Percentiles rank a stretch among this genome's conserved stretches.
phyloP scores from a whole-genome alignment of 2,888 invertebrate genomes.

The Hypena proboscidalis region DNA sequence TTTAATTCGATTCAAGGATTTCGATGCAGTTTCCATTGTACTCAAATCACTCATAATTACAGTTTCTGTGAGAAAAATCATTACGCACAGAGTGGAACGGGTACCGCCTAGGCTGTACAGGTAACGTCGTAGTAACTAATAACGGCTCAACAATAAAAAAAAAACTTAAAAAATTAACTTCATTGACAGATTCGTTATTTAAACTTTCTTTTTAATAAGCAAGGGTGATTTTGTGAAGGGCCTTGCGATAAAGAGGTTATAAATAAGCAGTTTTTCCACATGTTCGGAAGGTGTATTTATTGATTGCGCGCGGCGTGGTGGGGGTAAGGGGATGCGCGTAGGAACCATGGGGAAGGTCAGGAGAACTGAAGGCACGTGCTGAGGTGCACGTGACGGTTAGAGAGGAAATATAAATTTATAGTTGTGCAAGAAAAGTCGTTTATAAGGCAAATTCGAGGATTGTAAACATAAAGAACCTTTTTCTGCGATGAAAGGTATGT shows the following conservation, averaged over 20 bases:
- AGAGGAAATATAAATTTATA: constrained; percentile 5
- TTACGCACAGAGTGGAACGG: neutral
- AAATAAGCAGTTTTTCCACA: constrained; percentile 46
- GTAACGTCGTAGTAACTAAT: neutral
- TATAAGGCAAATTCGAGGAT: no score
- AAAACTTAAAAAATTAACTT: neutral
- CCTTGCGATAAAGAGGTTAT: constrained; percentile 40
- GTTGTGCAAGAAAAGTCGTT: neutral
- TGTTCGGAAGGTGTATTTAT: constrained; percentile 61
- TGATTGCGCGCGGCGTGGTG: constrained; percentile 61
- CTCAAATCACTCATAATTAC: neutral
- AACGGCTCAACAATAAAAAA: neutral
- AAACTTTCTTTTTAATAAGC: neutral
- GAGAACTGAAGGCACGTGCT: constrained; percentile 39
- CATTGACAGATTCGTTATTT: constrained; percentile 6
- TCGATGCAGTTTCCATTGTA: constrained; percentile 3
- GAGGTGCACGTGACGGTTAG: constrained; percentile 32
- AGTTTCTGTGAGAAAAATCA: neutral
- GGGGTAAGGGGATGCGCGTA: constrained; percentile 58
- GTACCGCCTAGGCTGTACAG: neutral
- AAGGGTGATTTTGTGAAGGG: constrained; percentile 3
- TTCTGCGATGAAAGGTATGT: no score
- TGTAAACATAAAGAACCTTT: no score
- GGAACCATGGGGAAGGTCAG: constrained; percentile 69
- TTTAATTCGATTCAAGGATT: neutral